Evolutionary conservation across 2,113 vertebrate species (phyloP).

Genomic region (Tor tambroides): DNA sequence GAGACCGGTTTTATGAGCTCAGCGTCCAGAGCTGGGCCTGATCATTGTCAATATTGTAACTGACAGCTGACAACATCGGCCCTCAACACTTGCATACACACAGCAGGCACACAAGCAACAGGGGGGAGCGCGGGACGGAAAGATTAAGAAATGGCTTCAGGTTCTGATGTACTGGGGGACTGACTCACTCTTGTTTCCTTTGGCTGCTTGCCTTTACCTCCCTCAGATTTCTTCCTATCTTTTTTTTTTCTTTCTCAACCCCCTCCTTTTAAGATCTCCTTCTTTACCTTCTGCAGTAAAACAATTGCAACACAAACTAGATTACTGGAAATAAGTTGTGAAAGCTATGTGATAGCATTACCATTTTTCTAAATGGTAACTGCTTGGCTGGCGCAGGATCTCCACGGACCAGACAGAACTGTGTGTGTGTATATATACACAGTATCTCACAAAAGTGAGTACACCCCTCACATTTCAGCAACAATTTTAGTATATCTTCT

Average conservation of each 20-base stretch:
- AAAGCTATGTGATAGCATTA: background rate
- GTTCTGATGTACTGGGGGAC: conserved; percentile 13
- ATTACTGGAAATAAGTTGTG: background rate
- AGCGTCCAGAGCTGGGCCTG: conserved; percentile 40
- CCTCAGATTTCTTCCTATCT: background rate
- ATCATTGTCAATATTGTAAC: conserved; percentile 45
- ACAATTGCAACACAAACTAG: background rate
- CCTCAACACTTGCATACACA: conserved; percentile 14
- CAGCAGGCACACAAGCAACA: background rate
- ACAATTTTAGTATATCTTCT: too few species aligned
- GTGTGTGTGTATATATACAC: too few species aligned
- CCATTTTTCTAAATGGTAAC: background rate
- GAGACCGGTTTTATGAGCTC: conserved; percentile 70
- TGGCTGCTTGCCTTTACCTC: conserved; percentile 19
- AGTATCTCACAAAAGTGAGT: too few species aligned
- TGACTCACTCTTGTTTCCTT: conserved; percentile 13
- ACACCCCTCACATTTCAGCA: too few species aligned
- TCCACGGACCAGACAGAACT: too few species aligned
- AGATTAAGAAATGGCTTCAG: conserved; percentile 38
- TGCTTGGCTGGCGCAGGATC: background rate
- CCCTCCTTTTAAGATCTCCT: too few species aligned
- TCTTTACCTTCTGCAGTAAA: background rate
- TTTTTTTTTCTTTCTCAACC: background rate
- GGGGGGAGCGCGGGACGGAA: background rate
- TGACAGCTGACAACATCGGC: conserved; percentile 45